Conservation (phyloP, 2,113 vertebrate species). For the Coreoperca whiteheadi region DNA sequence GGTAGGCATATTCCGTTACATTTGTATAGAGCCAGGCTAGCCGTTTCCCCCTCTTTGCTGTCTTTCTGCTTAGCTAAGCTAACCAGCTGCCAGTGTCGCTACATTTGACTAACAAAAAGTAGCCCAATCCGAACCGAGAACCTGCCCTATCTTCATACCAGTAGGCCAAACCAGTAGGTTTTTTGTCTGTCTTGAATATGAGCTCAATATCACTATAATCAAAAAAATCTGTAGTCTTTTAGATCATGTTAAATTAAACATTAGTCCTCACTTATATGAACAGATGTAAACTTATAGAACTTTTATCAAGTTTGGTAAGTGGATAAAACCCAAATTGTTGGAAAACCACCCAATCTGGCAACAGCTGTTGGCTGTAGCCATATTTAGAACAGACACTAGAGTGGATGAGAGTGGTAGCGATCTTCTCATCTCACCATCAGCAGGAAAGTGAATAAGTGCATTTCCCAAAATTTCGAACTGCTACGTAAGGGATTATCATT, state of each 20-base stretch:
- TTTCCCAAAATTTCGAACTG: not conserved
- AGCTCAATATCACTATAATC: not conserved
- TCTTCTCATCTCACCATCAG: slow-evolving; percentile 10
- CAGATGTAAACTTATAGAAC: not conserved
- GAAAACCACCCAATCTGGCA: not conserved
- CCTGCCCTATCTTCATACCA: too few species aligned
- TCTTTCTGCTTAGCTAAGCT: not conserved
- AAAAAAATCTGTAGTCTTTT: not conserved
- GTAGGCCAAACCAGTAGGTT: not conserved
- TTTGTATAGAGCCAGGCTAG: not conserved
- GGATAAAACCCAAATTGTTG: not conserved
- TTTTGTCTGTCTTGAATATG: not conserved
- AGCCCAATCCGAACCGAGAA: too few species aligned
- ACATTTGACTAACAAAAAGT: too few species aligned
- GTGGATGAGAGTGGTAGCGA: not conserved
- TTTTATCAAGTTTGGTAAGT: too few species aligned
- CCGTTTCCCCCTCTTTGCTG: too few species aligned
- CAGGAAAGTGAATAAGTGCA: not conserved
- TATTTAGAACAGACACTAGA: slow-evolving; percentile 5
- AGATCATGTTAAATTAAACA: not conserved
- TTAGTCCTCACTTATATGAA: not conserved
- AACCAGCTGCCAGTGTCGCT: not conserved
- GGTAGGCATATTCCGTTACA: not conserved
- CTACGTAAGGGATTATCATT: not conserved
- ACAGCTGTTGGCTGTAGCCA: slow-evolving; percentile 17